Conservation (phyloP, 2,888 invertebrate genomes). For the Sarcophaga rosellei region DNA sequence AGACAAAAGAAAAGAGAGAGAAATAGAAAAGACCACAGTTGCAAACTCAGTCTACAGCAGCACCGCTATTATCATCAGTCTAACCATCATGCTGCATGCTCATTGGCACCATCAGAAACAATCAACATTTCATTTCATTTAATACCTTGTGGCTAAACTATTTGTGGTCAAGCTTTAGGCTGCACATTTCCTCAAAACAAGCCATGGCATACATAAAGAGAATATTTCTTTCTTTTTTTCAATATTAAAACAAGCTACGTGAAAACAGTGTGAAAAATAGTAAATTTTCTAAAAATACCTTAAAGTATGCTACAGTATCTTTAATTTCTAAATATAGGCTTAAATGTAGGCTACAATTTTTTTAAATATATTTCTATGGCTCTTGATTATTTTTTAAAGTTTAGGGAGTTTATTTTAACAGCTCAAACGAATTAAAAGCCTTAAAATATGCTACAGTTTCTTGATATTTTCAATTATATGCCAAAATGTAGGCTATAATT, state of each 20-base stretch:
- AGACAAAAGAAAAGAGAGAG: neutral
- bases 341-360: constrained; percentile 43
- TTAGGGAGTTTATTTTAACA: too few relatives aligned
- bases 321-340: constrained; percentile 40
- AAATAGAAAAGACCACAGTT: constrained; percentile 2
- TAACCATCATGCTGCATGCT: neutral
- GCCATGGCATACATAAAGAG: neutral
- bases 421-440: too few relatives aligned
- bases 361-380: neutral
- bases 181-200: neutral
- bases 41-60: neutral
- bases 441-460: constrained; percentile 29
- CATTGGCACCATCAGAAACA: constrained; percentile 37
- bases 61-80: neutral
- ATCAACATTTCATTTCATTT: constrained; percentile 38
- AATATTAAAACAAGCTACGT: neutral
- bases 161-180: constrained; percentile 34
- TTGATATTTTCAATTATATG: constrained; percentile 36
- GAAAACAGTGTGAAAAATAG: neutral
- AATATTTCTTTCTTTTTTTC: neutral
- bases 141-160: constrained; percentile 42
- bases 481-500: constrained; percentile 43
- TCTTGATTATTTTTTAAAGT: neutral
- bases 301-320: constrained; percentile 33
- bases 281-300: too few relatives aligned